Evolutionary conservation across 35 echinoderm and acorn worm species (phyloP), one percentile per base, ranked within the genome.

Genomic region (Ophiothrix spiculata): DNA sequence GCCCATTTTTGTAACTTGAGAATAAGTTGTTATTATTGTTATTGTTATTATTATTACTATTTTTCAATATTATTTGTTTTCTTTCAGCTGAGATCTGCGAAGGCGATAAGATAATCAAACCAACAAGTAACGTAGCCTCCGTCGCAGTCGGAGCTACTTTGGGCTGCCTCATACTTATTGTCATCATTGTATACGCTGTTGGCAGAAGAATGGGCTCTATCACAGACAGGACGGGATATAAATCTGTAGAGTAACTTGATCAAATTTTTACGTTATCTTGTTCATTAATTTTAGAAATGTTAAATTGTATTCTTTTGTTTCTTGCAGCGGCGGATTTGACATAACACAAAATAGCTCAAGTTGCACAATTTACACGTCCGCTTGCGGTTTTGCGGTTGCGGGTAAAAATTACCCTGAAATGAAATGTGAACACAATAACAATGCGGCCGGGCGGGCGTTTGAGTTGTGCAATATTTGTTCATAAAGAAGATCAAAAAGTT

Each of bases 171-270:
- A 95, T 91, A 49, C 86, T 95, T 17, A 78, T 95, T 0, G 93
- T 95, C 75, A 91, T 95, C 35, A 54, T 76, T 75, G 85, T 83
- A 6, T 95, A 95, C 74, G 93, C 93, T 16, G 84, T 95, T 23
- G 93, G 93, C 32, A 56, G 93, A 75, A 87, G 87, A 42, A 95
- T 91, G 85, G 93, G 93, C 54, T 77, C 81, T 35, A 95, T 95
- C 56, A 91, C 81, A 23, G 93, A 95, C 73, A 79, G 89, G 74
- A 81, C 93, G 0, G 86, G 80, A 19, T 95, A 95, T 77, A 95
- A 85, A 82, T 86, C 93, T 8, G 88, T 95, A 82, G 93, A 95
- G 54, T 95, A 86, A 77, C 41, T 28, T 29, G 75, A 31, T 31
- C 12, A 77, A 32, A 19, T 40, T n/a, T n/a, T n/a, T n/a, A n/a